phyloP scores from a whole-genome alignment of 2,113 vertebrate genomes.

The Passerina amoena region DNA sequence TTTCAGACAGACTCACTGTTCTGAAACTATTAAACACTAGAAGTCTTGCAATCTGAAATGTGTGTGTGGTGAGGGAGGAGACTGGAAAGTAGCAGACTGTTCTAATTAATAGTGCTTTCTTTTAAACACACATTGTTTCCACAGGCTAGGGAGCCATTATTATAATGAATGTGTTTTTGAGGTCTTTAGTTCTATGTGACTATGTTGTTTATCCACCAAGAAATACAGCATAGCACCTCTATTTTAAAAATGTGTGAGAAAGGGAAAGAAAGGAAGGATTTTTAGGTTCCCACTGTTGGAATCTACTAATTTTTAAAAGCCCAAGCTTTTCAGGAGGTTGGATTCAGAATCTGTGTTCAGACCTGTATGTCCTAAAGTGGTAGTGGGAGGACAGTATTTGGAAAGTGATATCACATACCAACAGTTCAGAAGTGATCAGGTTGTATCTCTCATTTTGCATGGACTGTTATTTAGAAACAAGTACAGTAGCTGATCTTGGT shows the following conservation, averaged over 20 bases:
- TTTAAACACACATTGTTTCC: slow-evolving; percentile 41
- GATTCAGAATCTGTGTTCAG: neutral
- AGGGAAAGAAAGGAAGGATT: neutral
- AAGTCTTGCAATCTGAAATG: slow-evolving; percentile 29
- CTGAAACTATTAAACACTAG: neutral
- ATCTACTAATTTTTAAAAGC: neutral
- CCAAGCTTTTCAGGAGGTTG: neutral
- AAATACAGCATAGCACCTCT: neutral
- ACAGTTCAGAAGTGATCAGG: neutral
- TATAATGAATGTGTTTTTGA: neutral
- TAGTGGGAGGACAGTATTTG: neutral
- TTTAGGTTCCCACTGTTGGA: neutral
- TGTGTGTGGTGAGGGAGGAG: slow-evolving; percentile 60
- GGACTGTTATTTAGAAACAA: neutral
- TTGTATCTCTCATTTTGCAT: neutral
- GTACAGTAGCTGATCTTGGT: neutral
- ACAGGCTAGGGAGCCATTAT: neutral
- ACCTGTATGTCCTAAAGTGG: neutral
- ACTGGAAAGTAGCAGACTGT: slow-evolving; percentile 47
- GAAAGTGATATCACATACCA: neutral
- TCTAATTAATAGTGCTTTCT: slow-evolving; percentile 44
- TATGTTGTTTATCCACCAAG: neutral
- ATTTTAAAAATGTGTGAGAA: neutral
- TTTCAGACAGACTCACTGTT: slow-evolving; percentile 22
- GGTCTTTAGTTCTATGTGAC: neutral